Conservation (phyloP, 2,888 invertebrate genomes). For the Bibio marci region DNA sequence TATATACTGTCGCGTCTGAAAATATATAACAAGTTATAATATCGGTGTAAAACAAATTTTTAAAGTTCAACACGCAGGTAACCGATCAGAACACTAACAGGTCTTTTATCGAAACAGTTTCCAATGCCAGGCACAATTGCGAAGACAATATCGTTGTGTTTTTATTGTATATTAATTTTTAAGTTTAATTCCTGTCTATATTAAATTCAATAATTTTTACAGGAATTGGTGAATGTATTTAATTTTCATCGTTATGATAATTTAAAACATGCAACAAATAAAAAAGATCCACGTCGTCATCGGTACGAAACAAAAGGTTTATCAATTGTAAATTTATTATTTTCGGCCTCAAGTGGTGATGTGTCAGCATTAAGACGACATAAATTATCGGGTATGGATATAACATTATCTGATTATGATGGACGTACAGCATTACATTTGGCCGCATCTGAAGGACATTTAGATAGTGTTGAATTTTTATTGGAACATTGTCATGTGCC, state of each 20-base stretch:
- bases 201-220: background rate
- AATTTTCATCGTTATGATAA: slow-evolving; percentile 98
- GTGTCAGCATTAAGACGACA: slow-evolving; percentile 83
- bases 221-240: slow-evolving; percentile 72
- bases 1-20: too few species aligned
- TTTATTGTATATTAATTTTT: too few species aligned
- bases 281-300: slow-evolving; percentile 81
- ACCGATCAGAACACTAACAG: too few species aligned
- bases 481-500: slow-evolving; percentile 52
- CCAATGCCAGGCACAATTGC: too few species aligned
- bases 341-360: slow-evolving; percentile 90
- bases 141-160: too few species aligned
- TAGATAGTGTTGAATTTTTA: slow-evolving; percentile 76
- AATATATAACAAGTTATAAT: too few species aligned
- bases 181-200: too few species aligned
- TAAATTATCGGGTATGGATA: slow-evolving; percentile 81
- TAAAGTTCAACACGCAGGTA: too few species aligned
- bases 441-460: slow-evolving; percentile 87
- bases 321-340: slow-evolving; percentile 81
- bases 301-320: slow-evolving; percentile 83
- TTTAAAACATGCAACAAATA: slow-evolving; percentile 77
- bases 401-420: slow-evolving; percentile 86
- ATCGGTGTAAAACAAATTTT: too few species aligned
- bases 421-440: slow-evolving; percentile 90
- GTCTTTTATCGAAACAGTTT: too few species aligned